Percentiles rank a stretch among this genome's conserved stretches.
These are phyloP conservation scores for Naso thynnoides DNA, from an alignment of 2,797 vertebrate species.

Conservation along the genomic window DNA sequence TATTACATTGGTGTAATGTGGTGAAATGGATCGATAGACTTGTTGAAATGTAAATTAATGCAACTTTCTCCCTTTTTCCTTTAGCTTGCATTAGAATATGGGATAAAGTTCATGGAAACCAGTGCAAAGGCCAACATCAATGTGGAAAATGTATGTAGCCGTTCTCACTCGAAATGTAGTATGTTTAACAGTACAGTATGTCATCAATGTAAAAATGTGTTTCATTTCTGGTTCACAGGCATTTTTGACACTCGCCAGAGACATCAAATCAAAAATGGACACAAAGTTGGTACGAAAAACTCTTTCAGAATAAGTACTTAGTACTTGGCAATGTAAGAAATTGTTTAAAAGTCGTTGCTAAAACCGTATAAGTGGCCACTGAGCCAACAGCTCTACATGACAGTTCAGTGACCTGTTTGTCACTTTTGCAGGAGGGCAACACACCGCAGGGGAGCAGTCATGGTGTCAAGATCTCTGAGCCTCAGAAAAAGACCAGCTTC, in stretches of 20 bases:
- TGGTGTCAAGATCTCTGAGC: constrained; percentile 96
- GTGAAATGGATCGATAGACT: neutral
- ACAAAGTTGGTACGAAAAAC: constrained; percentile 93
- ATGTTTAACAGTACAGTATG: neutral
- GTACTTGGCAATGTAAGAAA: neutral
- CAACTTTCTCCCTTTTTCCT: constrained; percentile 9
- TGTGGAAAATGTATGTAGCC: constrained; percentile 93
- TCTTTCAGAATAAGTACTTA: neutral
- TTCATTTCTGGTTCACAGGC: constrained; percentile 82
- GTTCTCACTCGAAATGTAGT: neutral
- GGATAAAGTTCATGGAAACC: constrained; percentile 99
- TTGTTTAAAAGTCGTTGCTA: neutral
- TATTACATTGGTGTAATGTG: neutral
- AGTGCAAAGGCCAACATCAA: constrained; percentile 99
- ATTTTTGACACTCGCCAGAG: constrained; percentile 97
- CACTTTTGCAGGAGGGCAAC: constrained; percentile 91
- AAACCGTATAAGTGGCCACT: neutral
- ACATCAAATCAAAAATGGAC: constrained; percentile 99
- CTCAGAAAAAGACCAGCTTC: constrained; percentile 97
- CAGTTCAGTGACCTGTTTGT: constrained; percentile 18
- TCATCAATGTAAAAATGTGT: neutral
- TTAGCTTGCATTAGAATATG: constrained; percentile 94
- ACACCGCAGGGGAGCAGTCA: constrained; percentile 93
- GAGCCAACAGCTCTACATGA: neutral
- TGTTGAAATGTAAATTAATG: neutral